Evolutionary conservation across 1,140 invertebrate genomes (phyloP).

Genomic region (Lepeophtheirus salmonis): DNA sequence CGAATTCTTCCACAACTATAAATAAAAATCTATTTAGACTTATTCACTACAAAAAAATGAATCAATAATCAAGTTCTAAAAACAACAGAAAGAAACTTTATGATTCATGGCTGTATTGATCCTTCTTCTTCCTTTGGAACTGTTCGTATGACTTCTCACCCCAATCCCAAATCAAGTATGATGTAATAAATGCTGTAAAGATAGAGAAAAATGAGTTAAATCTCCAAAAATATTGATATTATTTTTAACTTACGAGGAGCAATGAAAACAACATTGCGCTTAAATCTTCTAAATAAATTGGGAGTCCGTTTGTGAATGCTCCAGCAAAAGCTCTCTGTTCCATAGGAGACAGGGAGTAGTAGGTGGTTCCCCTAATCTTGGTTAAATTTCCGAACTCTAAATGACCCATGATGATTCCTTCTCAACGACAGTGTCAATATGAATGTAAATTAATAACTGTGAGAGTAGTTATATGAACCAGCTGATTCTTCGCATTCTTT

Average conservation of each 20-base stretch:
- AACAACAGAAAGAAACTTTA: constrained; percentile 30
- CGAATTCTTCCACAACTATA: too few relatives aligned
- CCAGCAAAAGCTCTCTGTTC: constrained; percentile 67
- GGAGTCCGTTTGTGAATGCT: constrained; percentile 47
- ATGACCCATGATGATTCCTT: too few relatives aligned
- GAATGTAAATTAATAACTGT: too few relatives aligned
- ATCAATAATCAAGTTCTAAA: background rate
- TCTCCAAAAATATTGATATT: background rate
- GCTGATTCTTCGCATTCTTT: too few relatives aligned
- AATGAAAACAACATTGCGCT: constrained; percentile 43
- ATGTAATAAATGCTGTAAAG: constrained; percentile 49
- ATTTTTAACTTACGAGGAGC: constrained; percentile 47
- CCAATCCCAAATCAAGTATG: constrained; percentile 53
- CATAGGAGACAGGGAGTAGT: constrained; percentile 62
- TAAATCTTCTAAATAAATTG: constrained; percentile 47
- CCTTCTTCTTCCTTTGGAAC: constrained; percentile 57
- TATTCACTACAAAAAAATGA: too few relatives aligned
- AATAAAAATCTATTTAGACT: too few relatives aligned
- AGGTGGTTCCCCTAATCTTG: constrained; percentile 57
- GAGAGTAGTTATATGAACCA: too few relatives aligned
- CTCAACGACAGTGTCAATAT: too few relatives aligned
- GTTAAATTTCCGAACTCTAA: constrained; percentile 55
- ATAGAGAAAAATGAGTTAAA: constrained; percentile 21
- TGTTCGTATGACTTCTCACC: constrained; percentile 43
- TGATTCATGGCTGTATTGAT: constrained; percentile 64